Base-by-base conservation (phyloP, 2,797 vertebrate species). In the Muscicapa striata region DNA sequence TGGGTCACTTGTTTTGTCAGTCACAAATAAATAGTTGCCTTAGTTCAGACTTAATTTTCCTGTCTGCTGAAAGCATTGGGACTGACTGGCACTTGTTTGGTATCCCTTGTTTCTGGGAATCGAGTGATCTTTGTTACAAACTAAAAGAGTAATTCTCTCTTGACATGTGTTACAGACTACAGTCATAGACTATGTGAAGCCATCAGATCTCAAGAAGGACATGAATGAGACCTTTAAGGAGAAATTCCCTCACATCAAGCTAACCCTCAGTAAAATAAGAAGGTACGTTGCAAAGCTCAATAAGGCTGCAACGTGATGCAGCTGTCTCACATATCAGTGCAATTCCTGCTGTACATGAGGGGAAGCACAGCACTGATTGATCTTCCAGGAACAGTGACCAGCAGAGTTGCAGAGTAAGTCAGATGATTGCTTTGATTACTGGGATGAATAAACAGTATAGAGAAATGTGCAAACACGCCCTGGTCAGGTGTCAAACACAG, bases 191-290 rank as follows among this genome's bases (percentile, higher is more conserved):
- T 99, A 99, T 0, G 99, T 99, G 95, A 99, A 99, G 97, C 99
- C 99, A 90, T 99, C 99, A 4, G 99, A 99, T 98, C 99, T 99
- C 95, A 99, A 99, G 97, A 99, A 99, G 97, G 99, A 99, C 98
- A 99, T 99, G 99, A 99, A 99, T 4, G 99, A 99, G 97, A 99
- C 99, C 36, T 99, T 99, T 96, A 99, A 99, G 95, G 99, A 99
- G 98, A 99, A 99, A 97, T 99, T 99, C 97, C 99, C 99, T 89
- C 98, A 99, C 97, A 99, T 99, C 89, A 98, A 99, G 80, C 97
- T 99, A 58, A 99, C 99, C 2, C 99, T 99, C 95, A 99, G 99
- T 98, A 99, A 99, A 97, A 99, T 99, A 84, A 98, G 99, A 97
- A 99, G 99, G 99, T 99, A 98, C 0, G 24, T 81, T 51, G 48